phyloP scores from a whole-genome alignment of 2,888 invertebrate genomes.

The Allacma fusca region DNA sequence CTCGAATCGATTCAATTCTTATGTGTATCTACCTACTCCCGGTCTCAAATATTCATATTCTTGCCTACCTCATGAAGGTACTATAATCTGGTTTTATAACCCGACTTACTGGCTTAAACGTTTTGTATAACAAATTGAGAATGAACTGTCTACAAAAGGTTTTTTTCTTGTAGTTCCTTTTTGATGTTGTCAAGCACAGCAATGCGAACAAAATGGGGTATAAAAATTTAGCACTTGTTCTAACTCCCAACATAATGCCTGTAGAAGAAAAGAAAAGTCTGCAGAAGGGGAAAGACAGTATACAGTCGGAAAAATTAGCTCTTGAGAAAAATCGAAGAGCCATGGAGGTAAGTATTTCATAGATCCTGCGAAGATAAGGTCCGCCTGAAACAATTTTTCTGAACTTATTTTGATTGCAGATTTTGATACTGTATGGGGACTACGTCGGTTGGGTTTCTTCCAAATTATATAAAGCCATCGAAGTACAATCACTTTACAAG shows the following conservation, averaged over 20 bases:
- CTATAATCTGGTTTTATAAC: slow-evolving; percentile 47
- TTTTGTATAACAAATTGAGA: too few relatives aligned
- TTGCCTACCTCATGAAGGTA: slow-evolving; percentile 84
- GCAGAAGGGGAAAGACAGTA: slow-evolving; percentile 29
- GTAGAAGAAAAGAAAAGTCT: slow-evolving; percentile 68
- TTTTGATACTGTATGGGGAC: slow-evolving; percentile 51
- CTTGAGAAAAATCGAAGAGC: slow-evolving; percentile 76
- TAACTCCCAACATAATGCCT: slow-evolving; percentile 88
- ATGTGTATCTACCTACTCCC: slow-evolving; percentile 77
- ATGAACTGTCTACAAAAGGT: too few relatives aligned
- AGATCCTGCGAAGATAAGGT: too few relatives aligned
- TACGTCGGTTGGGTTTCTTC: slow-evolving; percentile 44
- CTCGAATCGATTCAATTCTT: slow-evolving; percentile 71
- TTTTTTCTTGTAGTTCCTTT: slow-evolving; percentile 70
- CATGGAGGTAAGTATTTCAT: slow-evolving; percentile 72
- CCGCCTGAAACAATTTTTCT: not conserved
- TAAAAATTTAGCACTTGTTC: slow-evolving; percentile 82
- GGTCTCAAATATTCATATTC: slow-evolving; percentile 76
- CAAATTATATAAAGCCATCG: slow-evolving; percentile 47
- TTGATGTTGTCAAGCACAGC: slow-evolving; percentile 74
- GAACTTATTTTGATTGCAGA: slow-evolving; percentile 38
- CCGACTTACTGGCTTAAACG: too few relatives aligned
- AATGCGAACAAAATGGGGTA: slow-evolving; percentile 83
- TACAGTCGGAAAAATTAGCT: slow-evolving; percentile 62
- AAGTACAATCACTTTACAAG: slow-evolving; percentile 35